phyloP scores from a whole-genome alignment of 2,888 invertebrate species.

The Keiferia lycopersicella region DNA sequence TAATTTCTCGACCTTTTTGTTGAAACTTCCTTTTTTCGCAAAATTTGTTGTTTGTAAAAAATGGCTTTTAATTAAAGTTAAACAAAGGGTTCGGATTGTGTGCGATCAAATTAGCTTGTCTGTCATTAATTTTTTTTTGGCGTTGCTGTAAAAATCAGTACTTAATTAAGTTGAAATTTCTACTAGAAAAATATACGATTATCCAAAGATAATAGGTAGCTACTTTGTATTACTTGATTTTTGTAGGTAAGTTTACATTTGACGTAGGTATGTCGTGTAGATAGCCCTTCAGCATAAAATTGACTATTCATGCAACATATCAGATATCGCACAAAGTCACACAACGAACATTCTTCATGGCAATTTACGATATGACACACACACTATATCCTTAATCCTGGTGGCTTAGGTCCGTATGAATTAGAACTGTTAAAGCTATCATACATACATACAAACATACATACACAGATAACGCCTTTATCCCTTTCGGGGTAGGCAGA shows the following conservation, averaged over 20 bases:
- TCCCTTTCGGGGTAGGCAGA: too few species aligned
- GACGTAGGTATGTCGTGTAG: neutral
- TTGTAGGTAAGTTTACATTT: too few species aligned
- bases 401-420: too few species aligned
- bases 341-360: constrained; percentile 1
- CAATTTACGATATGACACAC: neutral
- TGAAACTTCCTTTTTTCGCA: neutral
- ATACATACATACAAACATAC: too few species aligned
- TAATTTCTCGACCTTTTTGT: neutral
- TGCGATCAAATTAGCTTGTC: constrained; percentile 1
- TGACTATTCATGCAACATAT: neutral
- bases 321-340: constrained; percentile 10
- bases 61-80: constrained; percentile 10
- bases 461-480: too few species aligned
- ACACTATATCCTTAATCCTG: constrained; percentile 3
- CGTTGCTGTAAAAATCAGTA: neutral
- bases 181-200: neutral
- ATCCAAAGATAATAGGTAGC: too few species aligned
- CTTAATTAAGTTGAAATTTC: neutral
- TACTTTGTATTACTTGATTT: too few species aligned
- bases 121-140: neutral
- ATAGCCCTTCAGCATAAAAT: neutral
- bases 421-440: too few species aligned
- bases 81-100: neutral
- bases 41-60: neutral